phyloP scores from a whole-genome alignment of 2,888 invertebrate genomes.

The Ypsolopha sequella region DNA sequence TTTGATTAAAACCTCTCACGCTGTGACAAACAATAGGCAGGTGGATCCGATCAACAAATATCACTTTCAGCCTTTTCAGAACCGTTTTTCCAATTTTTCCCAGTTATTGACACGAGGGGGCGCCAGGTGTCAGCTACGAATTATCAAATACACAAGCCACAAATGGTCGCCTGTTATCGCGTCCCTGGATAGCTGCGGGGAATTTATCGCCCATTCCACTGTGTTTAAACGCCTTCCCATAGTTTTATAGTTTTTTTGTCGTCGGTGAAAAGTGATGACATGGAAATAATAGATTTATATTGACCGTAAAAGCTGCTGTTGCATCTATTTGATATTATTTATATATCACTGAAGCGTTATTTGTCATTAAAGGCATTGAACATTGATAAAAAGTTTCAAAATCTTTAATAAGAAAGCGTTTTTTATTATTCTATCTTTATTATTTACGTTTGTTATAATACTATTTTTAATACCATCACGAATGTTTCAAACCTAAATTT shows the following conservation, averaged over 20 bases:
- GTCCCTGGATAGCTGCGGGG: conserved; percentile 11
- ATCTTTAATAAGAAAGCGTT: not conserved
- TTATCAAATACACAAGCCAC: conserved; percentile 43
- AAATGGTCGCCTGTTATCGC: conserved; percentile 44
- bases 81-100: not conserved
- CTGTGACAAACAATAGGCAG: not conserved
- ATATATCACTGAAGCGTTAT: no score
- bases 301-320: no score
- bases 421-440: no score
- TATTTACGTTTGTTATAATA: no score
- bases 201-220: conserved; percentile 41
- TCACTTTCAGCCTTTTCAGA: no score
- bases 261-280: no score
- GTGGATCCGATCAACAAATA: not conserved
- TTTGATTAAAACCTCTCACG: not conserved
- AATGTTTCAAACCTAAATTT: no score
- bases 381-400: conserved; percentile 1
- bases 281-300: no score
- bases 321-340: no score
- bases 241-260: conserved; percentile 4
- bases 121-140: conserved; percentile 31
- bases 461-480: no score
- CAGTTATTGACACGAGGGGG: conserved; percentile 7
- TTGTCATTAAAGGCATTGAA: conserved; percentile 1
- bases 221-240: conserved; percentile 16